Percentiles rank a stretch among this genome's conserved stretches.
phyloP scores from a whole-genome alignment of 1,140 invertebrate genomes.

The Drosophila orosa region DNA sequence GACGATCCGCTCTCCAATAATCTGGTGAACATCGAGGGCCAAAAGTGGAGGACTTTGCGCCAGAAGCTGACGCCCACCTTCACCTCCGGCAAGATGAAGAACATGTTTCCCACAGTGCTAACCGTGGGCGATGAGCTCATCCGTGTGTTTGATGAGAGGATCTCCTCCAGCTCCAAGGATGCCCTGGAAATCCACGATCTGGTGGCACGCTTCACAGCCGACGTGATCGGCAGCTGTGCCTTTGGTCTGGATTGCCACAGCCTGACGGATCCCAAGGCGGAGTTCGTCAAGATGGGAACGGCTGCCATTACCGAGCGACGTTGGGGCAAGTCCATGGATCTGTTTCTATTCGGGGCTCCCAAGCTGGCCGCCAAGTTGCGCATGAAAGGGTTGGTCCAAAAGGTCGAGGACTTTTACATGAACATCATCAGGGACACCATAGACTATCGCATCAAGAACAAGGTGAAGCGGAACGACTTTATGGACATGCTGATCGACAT shows the following conservation, averaged over 20 bases:
- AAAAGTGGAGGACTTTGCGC: constrained; percentile 86
- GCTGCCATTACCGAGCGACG: constrained; percentile 26
- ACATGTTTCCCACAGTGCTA: constrained; percentile 84
- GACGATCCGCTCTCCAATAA: constrained; percentile 85
- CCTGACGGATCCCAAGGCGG: constrained; percentile 83
- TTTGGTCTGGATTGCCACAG: constrained; percentile 87
- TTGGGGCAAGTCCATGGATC: constrained; percentile 18
- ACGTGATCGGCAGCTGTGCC: constrained; percentile 86
- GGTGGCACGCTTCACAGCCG: constrained; percentile 69
- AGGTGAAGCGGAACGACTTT: constrained; percentile 64
- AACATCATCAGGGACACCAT: constrained; percentile 66
- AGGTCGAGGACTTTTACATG: constrained; percentile 84
- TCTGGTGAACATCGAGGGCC: constrained; percentile 83
- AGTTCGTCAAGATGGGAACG: constrained; percentile 83
- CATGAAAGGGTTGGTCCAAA: constrained; percentile 65
- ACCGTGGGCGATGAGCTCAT: constrained; percentile 47
- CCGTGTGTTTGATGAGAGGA: constrained; percentile 16
- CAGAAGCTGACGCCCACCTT: constrained; percentile 86
- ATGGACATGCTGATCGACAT: constrained; percentile 86
- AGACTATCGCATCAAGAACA: constrained; percentile 57
- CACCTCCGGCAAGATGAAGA: constrained; percentile 86
- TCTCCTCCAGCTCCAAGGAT: not conserved
- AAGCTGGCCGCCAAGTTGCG: constrained; percentile 34
- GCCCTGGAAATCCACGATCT: constrained; percentile 59
- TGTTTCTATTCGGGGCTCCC: constrained; percentile 46